Percentiles rank a stretch among this genome's conserved stretches.
Conservation (phyloP, 1,140 invertebrate species). For the Leptestheria dahalacensis region DNA sequence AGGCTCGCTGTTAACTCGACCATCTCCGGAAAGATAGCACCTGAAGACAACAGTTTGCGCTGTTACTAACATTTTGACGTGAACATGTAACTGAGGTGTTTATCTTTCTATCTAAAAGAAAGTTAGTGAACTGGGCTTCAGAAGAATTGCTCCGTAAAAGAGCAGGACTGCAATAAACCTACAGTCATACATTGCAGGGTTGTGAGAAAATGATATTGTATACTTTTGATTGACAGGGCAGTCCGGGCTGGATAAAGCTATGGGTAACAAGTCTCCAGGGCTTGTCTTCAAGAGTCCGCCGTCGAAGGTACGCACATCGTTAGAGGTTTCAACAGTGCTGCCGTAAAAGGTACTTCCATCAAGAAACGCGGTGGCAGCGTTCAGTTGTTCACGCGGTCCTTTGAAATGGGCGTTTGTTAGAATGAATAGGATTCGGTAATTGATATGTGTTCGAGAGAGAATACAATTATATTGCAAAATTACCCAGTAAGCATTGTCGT, state of each 20-base stretch:
- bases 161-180: no score
- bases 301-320: conserved; percentile 33
- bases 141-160: no score
- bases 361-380: conserved; percentile 54
- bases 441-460: no score
- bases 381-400: conserved; percentile 63
- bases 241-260: not conserved
- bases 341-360: conserved; percentile 58
- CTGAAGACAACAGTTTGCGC: conserved; percentile 8
- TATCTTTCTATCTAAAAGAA: no score
- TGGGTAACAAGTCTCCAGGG: conserved; percentile 23
- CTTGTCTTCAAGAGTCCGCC: conserved; percentile 34
- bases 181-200: not conserved
- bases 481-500: conserved; percentile 13
- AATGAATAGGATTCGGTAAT: no score
- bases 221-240: not conserved
- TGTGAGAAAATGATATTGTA: not conserved
- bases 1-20: conserved; percentile 70
- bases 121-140: no score
- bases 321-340: conserved; percentile 34
- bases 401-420: no score
- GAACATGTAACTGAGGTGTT: conserved; percentile 22
- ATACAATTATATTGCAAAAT: not conserved
- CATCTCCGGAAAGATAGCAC: conserved; percentile 56
- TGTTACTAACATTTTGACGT: conserved; percentile 9